Base-by-base conservation (phyloP, 2,888 invertebrate genomes). In the Cheilosia impressa region DNA sequence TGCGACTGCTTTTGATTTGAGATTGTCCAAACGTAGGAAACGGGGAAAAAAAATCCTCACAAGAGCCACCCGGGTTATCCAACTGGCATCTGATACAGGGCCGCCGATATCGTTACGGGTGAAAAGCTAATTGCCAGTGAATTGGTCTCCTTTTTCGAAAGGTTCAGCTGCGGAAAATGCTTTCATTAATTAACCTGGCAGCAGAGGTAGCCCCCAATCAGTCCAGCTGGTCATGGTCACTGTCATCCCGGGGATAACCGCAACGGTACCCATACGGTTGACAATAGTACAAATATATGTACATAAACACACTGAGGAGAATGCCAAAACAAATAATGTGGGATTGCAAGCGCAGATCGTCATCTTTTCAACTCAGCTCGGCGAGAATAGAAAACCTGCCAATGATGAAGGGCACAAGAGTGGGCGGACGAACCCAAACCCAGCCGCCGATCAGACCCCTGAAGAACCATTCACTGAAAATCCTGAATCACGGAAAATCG, bases 401-500 rank as follows among this genome's bases (percentile, higher is more conserved):
- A 17, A 34, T 22, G 81, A 76, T 41, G 80, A 84, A 84, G 84
- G 80, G 84, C 75, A 34, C 43, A 63, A 58, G 75, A 84, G 84
- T 80, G 79, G 84, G 84, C 80, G 84, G 78, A 58, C 58, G 72
- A 34, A 31, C 53, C 45, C 62, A 63, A 34, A 22, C 53, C 45
- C 62, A 63, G 31, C 71, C 55, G 43, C 24, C 45, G 52, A 58
- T 55, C 34, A 55, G 66, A 50, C 53, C 57, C 63, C 72, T 52
- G 52, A 52, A 15, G 27, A 50, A 34, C 81, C 81, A 69, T 45
- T 79, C 78, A 60, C 79, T 71, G 80, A 84, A 84, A 84, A 80
- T 84, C 84, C 84, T 80, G 77, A 88, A 87, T 88, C 88, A 88
- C 88, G 88, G 88, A 88, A 88, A 88, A 88, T 88, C 88, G 88